Base-by-base conservation (phyloP, 2,888 invertebrate species). In the Calameuta idolon region DNA sequence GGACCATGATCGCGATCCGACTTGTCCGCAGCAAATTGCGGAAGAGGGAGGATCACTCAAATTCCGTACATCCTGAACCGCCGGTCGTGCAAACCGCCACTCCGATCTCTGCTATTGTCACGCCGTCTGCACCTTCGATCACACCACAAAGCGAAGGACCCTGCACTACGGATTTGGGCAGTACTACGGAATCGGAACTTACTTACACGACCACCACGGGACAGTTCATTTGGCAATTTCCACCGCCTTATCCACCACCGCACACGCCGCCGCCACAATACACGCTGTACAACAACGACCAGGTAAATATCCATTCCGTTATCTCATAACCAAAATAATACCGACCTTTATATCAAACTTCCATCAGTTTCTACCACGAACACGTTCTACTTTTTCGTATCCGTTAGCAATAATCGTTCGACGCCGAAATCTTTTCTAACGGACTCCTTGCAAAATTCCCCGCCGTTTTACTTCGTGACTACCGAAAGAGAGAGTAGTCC, bases 11-110 rank as follows among this genome's bases (percentile, higher is more conserved):
- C 93, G 96, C 96, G 92, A 96, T 97, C 92, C 96, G 96, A 93
- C 95, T 97, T 95, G 96, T 97, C 93, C 96, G 96, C 95, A 97
- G 96, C 93, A 97, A 97, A 94, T 94, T 97, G 93, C 94, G 96
- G 90, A 97, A 97, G 93, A 94, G 96, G 87, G 96, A 97, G 92
- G 96, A 96, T 91, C 94, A 95, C 92, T 94, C 94, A 84, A 94
- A 95, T 89, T 94, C 94, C 88, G 94, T 94, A 85, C 95, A 95
- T 88, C 95, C 95, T 80, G 94, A 95, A 85, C 94, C 94, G 89
- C 94, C 95, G 83, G 93, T 93, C 71, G 93, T 95, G 83, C 93
- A 93, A 90, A 94, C 94, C 86, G 93, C 94, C 86, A 92, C 94
- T 77, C 83, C 84, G 55, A 81, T 82, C 40, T 79, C 84, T 34